Evolutionary conservation across 1,140 invertebrate species (phyloP), one percentile per base, ranked within the genome.

Genomic region (Eriocheir sinensis): DNA sequence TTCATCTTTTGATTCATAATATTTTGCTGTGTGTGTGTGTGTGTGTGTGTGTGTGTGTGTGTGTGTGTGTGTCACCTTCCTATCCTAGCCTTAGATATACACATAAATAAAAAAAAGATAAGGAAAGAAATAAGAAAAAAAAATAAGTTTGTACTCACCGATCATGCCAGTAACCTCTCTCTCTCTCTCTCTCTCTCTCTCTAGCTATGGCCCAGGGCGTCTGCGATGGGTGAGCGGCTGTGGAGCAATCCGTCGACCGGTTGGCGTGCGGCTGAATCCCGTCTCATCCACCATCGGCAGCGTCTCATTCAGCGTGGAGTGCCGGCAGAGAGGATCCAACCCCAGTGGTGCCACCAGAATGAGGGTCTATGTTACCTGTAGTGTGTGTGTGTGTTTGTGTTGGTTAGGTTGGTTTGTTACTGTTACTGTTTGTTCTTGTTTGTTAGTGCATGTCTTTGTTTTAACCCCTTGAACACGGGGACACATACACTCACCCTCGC

Each of bases 1-100:
- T 89, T 27, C 40, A 89, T 89, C 36, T 89, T 6, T 89, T 27
- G 27, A 17, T 89, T 27, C 40, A 89, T 89, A 9, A 41, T 89
- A 30, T 89, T 21, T 86, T 89, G 9, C 6, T 8, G 79, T n/a
- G 27, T 80, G 79, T 80, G 79, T 80, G 27, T 80, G 79, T 80
- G 27, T 80, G 32, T 80, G 27, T 40, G 38, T 89, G n/a, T 89
- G 41, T 89, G 41, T 40, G 38, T 89, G 30, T 86, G 30, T 86
- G 30, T 86, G 30, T 4, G 36, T 86, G 30, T 86, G 83, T 86
- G 30, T 86, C 4, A 34, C 4, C 21, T 8, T 86, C 4, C 1
- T 8, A 3, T 34, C 6, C 27, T 86, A n/a, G 6, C 34, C 40
- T 21, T 6, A 36, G 34, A 38, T 0, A 8, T 86, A 86, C 0